A percentile compares a stretch with the other conserved stretches of the same genome.
These are phyloP conservation scores for Pristionchus entomophagus DNA, from an alignment of 2,888 invertebrate species.

Conservation along the genomic window DNA sequence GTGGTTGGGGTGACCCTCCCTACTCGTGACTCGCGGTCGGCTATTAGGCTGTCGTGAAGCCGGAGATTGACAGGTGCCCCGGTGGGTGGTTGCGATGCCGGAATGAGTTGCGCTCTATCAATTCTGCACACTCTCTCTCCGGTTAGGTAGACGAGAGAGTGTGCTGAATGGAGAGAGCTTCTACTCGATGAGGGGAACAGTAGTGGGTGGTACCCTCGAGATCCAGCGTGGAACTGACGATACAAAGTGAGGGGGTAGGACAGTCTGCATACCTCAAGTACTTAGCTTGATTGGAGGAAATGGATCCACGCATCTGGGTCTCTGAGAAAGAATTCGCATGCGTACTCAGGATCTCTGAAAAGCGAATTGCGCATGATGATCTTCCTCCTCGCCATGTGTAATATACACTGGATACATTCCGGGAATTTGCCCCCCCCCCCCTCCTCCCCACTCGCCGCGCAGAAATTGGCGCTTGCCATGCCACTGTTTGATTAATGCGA, in stretches of 20 bases:
- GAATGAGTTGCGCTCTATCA: too few relatives aligned
- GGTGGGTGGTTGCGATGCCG: not conserved
- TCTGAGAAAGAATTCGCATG: too few relatives aligned
- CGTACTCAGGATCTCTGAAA: conserved; percentile 6
- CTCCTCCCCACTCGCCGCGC: too few relatives aligned
- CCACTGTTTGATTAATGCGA: not conserved
- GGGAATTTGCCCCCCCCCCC: not conserved
- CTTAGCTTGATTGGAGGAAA: too few relatives aligned
- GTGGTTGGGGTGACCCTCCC: not conserved
- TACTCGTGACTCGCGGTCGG: not conserved
- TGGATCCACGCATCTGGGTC: too few relatives aligned
- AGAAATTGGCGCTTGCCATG: not conserved
- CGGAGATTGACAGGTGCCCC: not conserved
- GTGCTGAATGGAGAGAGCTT: too few relatives aligned
- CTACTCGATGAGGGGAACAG: not conserved
- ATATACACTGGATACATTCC: not conserved
- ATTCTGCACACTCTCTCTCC: not conserved
- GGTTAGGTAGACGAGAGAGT: too few relatives aligned
- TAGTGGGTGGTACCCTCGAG: not conserved
- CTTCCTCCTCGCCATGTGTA: not conserved
- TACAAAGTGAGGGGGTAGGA: too few relatives aligned
- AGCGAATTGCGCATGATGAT: too few relatives aligned
- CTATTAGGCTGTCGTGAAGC: not conserved
- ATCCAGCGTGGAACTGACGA: too few relatives aligned
- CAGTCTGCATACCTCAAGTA: too few relatives aligned